Percentiles rank a stretch among this genome's conserved stretches.
These are phyloP conservation scores for Sebastes steindachneri DNA, from an alignment of 2,797 vertebrate genomes.

Conservation along the genomic window DNA sequence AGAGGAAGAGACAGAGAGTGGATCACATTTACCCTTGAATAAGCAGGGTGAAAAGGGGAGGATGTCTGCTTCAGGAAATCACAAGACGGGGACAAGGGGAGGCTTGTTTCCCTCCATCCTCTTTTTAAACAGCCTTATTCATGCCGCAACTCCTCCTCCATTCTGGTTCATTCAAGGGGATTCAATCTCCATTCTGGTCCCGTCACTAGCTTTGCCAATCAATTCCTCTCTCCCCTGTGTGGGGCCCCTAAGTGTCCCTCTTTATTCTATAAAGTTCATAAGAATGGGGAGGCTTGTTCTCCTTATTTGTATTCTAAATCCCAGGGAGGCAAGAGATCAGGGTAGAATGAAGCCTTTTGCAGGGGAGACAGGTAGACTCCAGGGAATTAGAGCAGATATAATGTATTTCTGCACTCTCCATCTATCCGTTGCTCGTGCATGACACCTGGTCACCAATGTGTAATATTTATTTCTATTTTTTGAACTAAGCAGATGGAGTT, in stretches of 20 bases:
- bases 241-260: slow-evolving; percentile 72
- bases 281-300: slow-evolving; percentile 82
- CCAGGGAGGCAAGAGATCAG: slow-evolving; percentile 60
- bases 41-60: slow-evolving; percentile 75
- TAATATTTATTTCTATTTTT: slow-evolving; percentile 53
- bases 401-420: slow-evolving; percentile 29
- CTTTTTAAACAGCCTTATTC: slow-evolving; percentile 83
- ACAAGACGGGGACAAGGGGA: slow-evolving; percentile 79
- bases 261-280: slow-evolving; percentile 82
- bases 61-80: slow-evolving; percentile 82
- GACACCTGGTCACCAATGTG: slow-evolving; percentile 46
- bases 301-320: slow-evolving; percentile 81
- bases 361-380: slow-evolving; percentile 65
- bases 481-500: slow-evolving; percentile 33
- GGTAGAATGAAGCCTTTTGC: slow-evolving; percentile 58
- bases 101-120: slow-evolving; percentile 78
- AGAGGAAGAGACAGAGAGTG: slow-evolving; percentile 53
- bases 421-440: slow-evolving; percentile 27
- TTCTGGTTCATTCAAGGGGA: slow-evolving; percentile 79
- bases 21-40: slow-evolving; percentile 76
- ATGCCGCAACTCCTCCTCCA: slow-evolving; percentile 76
- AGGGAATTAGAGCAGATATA: slow-evolving; percentile 49
- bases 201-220: slow-evolving; percentile 76
- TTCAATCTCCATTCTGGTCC: slow-evolving; percentile 83
- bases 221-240: slow-evolving; percentile 76